Percentiles rank a stretch among this genome's conserved stretches.
Conservation (phyloP, 2,888 invertebrate genomes). For the Shargacucullia verbasci region DNA sequence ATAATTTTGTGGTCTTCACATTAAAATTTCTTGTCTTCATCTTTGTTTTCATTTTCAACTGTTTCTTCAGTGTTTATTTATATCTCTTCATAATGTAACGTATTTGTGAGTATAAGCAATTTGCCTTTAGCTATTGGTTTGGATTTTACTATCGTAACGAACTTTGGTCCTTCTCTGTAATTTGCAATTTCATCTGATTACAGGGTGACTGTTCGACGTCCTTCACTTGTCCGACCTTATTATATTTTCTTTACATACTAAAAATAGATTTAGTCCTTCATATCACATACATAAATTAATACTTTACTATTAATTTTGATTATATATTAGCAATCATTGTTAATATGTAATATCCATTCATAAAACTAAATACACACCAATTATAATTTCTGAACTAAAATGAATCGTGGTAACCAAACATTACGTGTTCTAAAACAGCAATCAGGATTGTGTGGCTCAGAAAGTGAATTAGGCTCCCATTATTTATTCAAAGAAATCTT, state of each 20-base stretch:
- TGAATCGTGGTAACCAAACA: too few relatives aligned
- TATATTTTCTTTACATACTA: too few relatives aligned
- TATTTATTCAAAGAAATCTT: conserved; percentile 42
- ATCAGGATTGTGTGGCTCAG: conserved; percentile 10
- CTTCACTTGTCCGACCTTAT: not conserved
- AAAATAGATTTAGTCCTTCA: too few relatives aligned
- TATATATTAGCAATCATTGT: too few relatives aligned
- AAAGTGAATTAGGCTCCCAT: conserved; percentile 37
- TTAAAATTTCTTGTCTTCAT: not conserved
- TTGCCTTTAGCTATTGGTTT: too few relatives aligned
- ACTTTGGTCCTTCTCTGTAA: not conserved
- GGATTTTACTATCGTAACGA: not conserved
- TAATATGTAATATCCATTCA: not conserved
- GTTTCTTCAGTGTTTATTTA: too few relatives aligned
- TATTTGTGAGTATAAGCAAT: too few relatives aligned
- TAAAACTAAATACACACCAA: not conserved
- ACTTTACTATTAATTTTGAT: too few relatives aligned
- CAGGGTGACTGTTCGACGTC: not conserved
- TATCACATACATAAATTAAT: too few relatives aligned
- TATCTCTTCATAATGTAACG: too few relatives aligned
- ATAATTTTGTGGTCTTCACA: conserved; percentile 7
- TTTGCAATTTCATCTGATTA: not conserved
- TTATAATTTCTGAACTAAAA: too few relatives aligned
- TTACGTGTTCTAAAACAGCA: conserved; percentile 10
- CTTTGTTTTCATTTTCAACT: not conserved